Base-by-base conservation (phyloP, 37 sponge, comb jelly and placozoan species). In the Oopsacas minuta region DNA sequence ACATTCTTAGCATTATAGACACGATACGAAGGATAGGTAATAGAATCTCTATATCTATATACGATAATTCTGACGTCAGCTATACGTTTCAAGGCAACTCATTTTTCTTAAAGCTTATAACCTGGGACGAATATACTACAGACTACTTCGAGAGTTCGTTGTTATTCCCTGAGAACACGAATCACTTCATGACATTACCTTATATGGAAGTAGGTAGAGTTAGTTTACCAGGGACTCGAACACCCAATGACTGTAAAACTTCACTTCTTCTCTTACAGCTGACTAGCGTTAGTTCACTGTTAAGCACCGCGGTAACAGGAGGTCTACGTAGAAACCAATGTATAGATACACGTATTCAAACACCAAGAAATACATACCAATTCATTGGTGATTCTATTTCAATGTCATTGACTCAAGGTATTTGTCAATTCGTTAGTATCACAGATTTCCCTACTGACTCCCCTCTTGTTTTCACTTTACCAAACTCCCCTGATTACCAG, bases 1-100 rank as follows among this genome's bases (percentile, higher is more conserved):
- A 61, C 75, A 25, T 61, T n/a, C 75, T 61, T 3, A 61, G 75
- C 30, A 61, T 61, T 61, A 34, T 61, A n/a, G 75, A 61, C 75
- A 61, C 75, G 75, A 61, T 61, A 20, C 75, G 22, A 7, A 61
- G 28, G 75, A 61, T 61, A 3, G 7, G 28, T 25, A 61, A 61
- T n/a, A 10, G 75, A 25, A n/a, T 61, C 28, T 61, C 75, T 20
- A 61, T 61, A 10, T 61, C 20, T 61, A 25, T 61, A 25, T 61
- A 61, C 22, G 75, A 61, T 12, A 10, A 61, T 10, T 7, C 32
- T 3, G 30, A 25, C 3, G 22, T 5, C 28, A 3, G 28, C 28
- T 61, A 61, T 34, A n/a, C 75, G 1, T 61, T 61, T n/a, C 5
- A 61, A 5, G 75, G 75, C 30, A 61, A 10, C 3, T 61, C 75